Base-by-base conservation (phyloP, 2,888 invertebrate species). In the Apodemia mormo region DNA sequence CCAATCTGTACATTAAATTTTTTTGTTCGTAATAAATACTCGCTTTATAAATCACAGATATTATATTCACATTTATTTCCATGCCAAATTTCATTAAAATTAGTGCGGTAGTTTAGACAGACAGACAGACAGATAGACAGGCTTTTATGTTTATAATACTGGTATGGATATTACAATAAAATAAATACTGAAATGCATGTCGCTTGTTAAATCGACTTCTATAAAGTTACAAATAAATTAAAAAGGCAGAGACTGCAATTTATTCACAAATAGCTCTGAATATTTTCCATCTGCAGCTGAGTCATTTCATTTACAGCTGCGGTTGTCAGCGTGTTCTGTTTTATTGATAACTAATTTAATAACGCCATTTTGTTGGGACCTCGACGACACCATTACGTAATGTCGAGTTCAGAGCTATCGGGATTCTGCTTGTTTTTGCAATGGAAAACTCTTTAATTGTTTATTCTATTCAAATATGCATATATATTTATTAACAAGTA, bases 311-410 rank as follows among this genome's bases (percentile, higher is more conserved):
- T 58, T 58, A 9, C 58, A 58, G 58, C 58, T 58, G 58, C 58
- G 30, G 30, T 22, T 58, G 58, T 58, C 58, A 58, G 12, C 58
- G 58, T 7, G 30, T 30, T 56, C 30, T 29, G 29, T 58, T 58
- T 30, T 58, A 58, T 58, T 58, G 58, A 58, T 58, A 58, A 58
- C 58, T 58, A 58, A 58, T 58, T 58, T 33, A 58, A 58, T 58
- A 33, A 33, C 33, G n/a, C 58, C 33, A 58, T 33, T 30, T 30
- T 12, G 58, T 58, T 30, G 33, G 9, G 58, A 29, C 58, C 10
- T 33, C 43, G 58, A 12, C 58, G 58, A 33, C 30, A 33, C 58
- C 3, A 30, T 58, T 58, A 33, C 30, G 29, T 33, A 9, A 58
- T 58, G 30, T 58, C 56, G 37, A 30, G 30, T 4, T 49, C 12